phyloP scores from a whole-genome alignment of 2,113 vertebrate genomes.

The Melanerpes aurifrons region DNA sequence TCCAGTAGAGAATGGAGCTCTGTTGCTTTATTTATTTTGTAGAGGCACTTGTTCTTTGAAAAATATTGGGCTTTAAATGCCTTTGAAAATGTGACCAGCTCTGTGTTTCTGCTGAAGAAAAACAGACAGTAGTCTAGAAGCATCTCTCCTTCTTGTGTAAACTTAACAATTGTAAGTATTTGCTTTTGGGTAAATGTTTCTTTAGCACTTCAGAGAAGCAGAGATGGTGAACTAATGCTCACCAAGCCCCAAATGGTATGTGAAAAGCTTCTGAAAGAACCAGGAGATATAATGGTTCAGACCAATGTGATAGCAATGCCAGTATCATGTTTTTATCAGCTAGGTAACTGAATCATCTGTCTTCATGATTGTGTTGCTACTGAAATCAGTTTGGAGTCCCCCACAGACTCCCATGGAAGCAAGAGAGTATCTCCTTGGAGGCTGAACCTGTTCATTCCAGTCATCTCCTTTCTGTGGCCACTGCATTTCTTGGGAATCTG shows the following conservation, averaged over 20 bases:
- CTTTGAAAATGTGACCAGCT: neutral
- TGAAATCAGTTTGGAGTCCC: neutral
- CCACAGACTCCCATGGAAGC: neutral
- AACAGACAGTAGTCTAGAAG: neutral
- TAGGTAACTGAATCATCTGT: neutral
- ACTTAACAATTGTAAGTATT: neutral
- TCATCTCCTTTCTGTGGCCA: neutral
- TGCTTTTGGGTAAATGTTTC: neutral
- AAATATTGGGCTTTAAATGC: conserved; percentile 2
- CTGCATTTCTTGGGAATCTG: neutral
- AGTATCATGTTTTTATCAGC: neutral
- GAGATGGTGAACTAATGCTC: neutral
- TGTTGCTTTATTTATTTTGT: neutral
- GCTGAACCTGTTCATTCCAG: neutral
- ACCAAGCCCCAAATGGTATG: neutral
- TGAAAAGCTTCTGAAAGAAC: conserved; percentile 4
- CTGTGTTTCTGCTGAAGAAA: neutral
- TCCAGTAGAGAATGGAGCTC: neutral
- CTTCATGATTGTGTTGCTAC: neutral
- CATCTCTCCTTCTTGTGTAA: neutral
- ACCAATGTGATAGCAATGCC: neutral
- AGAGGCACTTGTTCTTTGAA: conserved; percentile 11
- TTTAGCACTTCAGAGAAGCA: neutral
- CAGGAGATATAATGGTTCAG: neutral
- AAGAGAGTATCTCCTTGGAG: neutral